Percentiles rank a stretch among this genome's conserved stretches.
These are phyloP conservation scores for Phorcus lineatus DNA, from an alignment of 2,888 invertebrate species.

Conservation along the genomic window DNA sequence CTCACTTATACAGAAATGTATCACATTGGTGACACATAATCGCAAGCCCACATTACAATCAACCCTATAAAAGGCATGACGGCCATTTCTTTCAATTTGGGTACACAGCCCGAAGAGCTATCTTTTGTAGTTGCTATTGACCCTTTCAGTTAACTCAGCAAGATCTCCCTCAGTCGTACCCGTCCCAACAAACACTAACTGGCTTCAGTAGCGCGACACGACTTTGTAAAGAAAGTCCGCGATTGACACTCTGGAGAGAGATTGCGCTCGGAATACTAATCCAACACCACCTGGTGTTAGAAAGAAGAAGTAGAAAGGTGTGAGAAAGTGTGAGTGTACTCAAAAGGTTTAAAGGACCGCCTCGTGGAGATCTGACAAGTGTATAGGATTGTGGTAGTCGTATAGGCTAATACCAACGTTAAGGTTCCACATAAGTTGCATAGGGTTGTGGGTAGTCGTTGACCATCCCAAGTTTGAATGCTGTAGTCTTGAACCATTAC, in stretches of 20 bases:
- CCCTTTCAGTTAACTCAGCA: neutral
- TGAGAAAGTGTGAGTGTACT: neutral
- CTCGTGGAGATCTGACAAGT: neutral
- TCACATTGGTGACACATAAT: no score
- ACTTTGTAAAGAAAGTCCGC: neutral
- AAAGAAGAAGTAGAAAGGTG: neutral
- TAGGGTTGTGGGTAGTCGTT: no score
- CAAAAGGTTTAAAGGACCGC: neutral
- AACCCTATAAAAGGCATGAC: no score
- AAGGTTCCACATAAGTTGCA: no score
- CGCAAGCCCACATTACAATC: no score
- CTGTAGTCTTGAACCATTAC: no score
- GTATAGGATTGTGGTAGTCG: neutral
- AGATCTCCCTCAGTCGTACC: neutral
- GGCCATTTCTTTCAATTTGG: no score
- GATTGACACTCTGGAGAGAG: constrained; percentile 2
- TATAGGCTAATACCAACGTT: neutral
- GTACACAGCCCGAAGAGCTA: no score
- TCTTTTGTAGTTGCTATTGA: neutral
- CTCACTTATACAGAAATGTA: no score
- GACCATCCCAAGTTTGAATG: no score
- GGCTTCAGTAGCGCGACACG: neutral
- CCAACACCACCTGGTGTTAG: constrained; percentile 14
- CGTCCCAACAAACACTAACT: neutral
- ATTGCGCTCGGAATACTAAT: neutral